Percentiles rank a stretch among this genome's conserved stretches.
phyloP scores from a whole-genome alignment of 2,113 vertebrate species.

The Menura novaehollandiae region DNA sequence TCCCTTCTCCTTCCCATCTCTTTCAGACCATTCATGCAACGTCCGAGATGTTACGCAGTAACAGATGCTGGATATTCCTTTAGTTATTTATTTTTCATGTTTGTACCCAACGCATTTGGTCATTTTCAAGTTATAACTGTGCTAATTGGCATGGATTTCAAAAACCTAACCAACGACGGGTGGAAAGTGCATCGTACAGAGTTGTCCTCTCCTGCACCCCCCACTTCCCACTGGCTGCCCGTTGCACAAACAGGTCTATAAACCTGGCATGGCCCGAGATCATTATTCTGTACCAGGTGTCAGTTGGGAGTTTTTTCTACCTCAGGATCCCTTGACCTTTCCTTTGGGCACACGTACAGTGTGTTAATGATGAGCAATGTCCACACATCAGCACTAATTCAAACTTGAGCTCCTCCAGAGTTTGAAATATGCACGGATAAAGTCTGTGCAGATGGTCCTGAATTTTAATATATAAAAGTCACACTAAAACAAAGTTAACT shows the following conservation, averaged over 20 bases:
- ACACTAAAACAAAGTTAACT: conserved; percentile 70
- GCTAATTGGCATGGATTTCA: not conserved
- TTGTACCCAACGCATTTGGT: not conserved
- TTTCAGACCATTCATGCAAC: not conserved
- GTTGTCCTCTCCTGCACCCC: not conserved
- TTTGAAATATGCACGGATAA: conserved; percentile 70
- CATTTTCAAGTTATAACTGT: not conserved
- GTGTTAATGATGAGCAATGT: conserved; percentile 70
- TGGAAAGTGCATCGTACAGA: not conserved
- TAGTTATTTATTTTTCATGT: not conserved
- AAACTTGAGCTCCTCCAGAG: conserved; percentile 63
- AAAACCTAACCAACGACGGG: not conserved
- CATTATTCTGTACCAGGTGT: conserved; percentile 47
- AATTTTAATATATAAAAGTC: conserved; percentile 69
- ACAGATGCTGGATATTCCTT: not conserved
- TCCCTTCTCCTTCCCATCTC: not conserved
- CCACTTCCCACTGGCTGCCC: not conserved
- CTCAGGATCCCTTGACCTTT: conserved; percentile 66
- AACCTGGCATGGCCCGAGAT: not conserved
- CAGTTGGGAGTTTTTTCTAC: conserved; percentile 20
- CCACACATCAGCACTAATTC: conserved; percentile 72
- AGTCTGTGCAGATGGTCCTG: conserved; percentile 60
- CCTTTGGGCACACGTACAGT: conserved; percentile 54
- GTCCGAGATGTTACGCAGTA: not conserved
- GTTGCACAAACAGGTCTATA: not conserved